phyloP scores from a whole-genome alignment of 2,797 vertebrate species.

The Erethizon dorsatum region DNA sequence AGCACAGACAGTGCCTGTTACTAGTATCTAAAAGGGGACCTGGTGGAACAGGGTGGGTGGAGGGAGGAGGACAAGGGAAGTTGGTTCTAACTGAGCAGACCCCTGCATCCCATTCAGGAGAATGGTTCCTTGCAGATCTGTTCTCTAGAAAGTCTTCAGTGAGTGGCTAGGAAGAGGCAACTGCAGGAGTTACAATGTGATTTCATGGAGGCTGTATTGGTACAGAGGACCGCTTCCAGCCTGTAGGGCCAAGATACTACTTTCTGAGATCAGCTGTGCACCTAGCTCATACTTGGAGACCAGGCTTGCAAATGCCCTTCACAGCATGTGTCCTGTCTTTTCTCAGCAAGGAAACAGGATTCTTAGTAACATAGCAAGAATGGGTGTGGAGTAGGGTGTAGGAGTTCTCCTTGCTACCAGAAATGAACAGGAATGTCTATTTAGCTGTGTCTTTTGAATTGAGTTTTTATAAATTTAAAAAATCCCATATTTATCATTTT shows the following conservation, averaged over 20 bases:
- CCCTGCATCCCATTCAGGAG: neutral
- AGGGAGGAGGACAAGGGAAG: neutral
- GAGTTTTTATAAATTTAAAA: slow-evolving; percentile 18
- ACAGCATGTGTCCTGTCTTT: neutral
- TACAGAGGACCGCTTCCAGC: neutral
- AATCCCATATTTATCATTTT: slow-evolving; percentile 2
- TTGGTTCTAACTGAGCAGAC: neutral
- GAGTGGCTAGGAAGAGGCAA: neutral
- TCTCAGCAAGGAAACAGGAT: neutral
- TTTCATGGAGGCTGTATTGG: neutral
- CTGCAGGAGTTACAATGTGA: fast-evolving
- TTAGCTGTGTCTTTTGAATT: neutral
- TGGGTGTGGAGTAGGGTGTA: no score
- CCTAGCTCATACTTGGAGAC: neutral
- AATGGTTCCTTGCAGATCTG: neutral
- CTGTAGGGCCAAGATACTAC: neutral
- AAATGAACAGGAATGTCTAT: neutral
- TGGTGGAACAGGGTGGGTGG: neutral
- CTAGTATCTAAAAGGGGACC: neutral
- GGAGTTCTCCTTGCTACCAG: neutral
- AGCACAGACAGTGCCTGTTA: neutral
- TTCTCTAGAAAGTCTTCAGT: slow-evolving; percentile 24
- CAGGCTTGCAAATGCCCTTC: neutral
- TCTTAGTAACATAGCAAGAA: neutral
- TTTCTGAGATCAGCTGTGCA: neutral